Base-by-base conservation (phyloP, 2,113 vertebrate genomes). In the Xiphorhynchus elegans region DNA sequence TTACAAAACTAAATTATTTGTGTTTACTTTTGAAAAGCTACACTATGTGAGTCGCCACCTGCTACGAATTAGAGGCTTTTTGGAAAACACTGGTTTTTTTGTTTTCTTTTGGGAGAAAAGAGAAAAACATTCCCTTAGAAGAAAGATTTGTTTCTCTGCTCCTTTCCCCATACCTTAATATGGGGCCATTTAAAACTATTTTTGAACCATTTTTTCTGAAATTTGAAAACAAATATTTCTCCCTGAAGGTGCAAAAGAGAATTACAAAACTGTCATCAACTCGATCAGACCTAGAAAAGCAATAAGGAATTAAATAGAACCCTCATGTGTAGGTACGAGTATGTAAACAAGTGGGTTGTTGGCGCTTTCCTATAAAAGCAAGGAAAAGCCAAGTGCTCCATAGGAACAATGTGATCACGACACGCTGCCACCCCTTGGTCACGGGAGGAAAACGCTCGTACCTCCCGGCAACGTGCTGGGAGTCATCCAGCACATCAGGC, bases 351-450 rank as follows among this genome's bases (percentile, higher is more conserved):
- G 42, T 1, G 26, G 17, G 13, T 74, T 62, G 24, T 15, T 20
- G 49, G 40, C 74, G 39, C 21, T 75, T 66, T 33, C n/a, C 44
- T 60, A 8, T 0, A 7, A 69, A 56, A 69, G 33, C 21, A 17
- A 49, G 7, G 62, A n/a, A 26, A 88, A 29, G 52, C 40, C 37
- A 56, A 46, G 25, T 0, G 0, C 15, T 87, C 55, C 47, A 19
- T 0, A 9, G 35, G 50, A 89, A 16, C 29, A 1, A 7, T 2
- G 83, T 4, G 13, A 72, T 12, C 95, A 90, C 79, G n/a, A 58
- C 47, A 77, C 37, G 35, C 90, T 96, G 96, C 96, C 96, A 97
- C 83, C 95, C 92, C 44, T 97, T 20, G 96, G 95, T 72, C 86
- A 92, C 19, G 37, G 40, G 16, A 37, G 24, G 88, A 21, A 95